Evolutionary conservation across 2,113 vertebrate genomes (phyloP).

Genomic region (Gulo gulo): DNA sequence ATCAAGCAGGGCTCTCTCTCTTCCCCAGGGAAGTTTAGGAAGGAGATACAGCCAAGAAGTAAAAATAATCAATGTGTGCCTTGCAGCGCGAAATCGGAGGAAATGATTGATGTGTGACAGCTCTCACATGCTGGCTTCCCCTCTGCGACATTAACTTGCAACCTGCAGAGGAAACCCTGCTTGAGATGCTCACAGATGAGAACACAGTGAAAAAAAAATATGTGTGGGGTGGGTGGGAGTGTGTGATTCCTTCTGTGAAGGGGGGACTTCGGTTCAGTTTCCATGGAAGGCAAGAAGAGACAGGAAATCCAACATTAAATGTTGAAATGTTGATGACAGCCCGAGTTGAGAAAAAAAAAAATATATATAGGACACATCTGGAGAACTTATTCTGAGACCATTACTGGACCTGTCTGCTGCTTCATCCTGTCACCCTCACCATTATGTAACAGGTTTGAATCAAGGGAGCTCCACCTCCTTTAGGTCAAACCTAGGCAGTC

Average conservation of each 20-base stretch:
- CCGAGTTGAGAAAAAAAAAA: not conserved
- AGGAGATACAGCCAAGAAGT: not conserved
- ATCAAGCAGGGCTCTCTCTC: not conserved
- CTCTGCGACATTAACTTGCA: not conserved
- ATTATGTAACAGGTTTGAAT: conserved; percentile 50
- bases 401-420: not conserved
- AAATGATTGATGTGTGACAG: conserved; percentile 47
- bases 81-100: not conserved
- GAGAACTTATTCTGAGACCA: not conserved
- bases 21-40: not conserved
- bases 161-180: not conserved
- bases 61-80: not conserved
- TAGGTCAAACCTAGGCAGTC: not conserved
- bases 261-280: not conserved
- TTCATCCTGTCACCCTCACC: not conserved
- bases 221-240: fast-evolving
- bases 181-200: conserved; percentile 42
- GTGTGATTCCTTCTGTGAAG: not conserved
- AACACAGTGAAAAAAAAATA: conserved; percentile 41
- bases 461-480: conserved; percentile 30
- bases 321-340: conserved; percentile 66
- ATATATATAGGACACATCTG: not conserved
- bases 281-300: conserved; percentile 64
- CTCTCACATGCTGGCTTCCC: not conserved
- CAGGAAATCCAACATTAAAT: conserved; percentile 57